A percentile compares a stretch with the other conserved stretches of the same genome.
Conservation (phyloP, 2,113 vertebrate species). For the Engystomops pustulosus region DNA sequence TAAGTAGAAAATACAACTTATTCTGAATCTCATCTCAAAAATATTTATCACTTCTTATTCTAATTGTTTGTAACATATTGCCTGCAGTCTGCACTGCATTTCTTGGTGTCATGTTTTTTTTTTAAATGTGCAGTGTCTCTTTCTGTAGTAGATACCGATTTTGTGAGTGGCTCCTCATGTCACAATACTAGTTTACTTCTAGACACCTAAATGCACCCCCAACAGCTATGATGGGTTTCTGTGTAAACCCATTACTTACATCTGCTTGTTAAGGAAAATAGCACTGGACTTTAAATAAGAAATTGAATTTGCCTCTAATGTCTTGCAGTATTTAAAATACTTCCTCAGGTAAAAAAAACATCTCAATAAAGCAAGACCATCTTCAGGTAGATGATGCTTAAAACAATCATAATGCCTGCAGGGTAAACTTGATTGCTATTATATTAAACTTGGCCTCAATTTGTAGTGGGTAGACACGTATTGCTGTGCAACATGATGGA, state of each 20-base stretch:
- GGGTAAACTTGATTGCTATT: constrained; percentile 22
- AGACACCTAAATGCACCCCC: neutral
- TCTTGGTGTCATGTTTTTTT: no score
- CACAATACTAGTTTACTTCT: neutral
- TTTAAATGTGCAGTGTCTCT: no score
- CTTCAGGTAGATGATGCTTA: constrained; percentile 10
- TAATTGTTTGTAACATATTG: no score
- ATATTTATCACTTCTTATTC: no score
- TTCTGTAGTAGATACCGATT: no score
- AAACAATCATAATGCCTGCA: constrained; percentile 23
- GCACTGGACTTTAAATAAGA: neutral
- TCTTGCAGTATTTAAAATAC: neutral
- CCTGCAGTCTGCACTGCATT: no score
- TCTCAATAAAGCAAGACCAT: neutral
- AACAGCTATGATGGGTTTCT: neutral
- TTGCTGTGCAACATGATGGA: constrained; percentile 15
- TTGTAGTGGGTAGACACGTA: neutral
- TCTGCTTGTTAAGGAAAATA: neutral
- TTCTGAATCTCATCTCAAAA: no score
- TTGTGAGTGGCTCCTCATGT: neutral
- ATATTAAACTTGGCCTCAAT: constrained; percentile 30
- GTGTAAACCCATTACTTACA: neutral
- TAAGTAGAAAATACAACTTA: no score
- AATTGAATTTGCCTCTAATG: neutral
- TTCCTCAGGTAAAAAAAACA: neutral